Base-by-base conservation (phyloP, 2,888 invertebrate species). In the Phyto melanocephala region DNA sequence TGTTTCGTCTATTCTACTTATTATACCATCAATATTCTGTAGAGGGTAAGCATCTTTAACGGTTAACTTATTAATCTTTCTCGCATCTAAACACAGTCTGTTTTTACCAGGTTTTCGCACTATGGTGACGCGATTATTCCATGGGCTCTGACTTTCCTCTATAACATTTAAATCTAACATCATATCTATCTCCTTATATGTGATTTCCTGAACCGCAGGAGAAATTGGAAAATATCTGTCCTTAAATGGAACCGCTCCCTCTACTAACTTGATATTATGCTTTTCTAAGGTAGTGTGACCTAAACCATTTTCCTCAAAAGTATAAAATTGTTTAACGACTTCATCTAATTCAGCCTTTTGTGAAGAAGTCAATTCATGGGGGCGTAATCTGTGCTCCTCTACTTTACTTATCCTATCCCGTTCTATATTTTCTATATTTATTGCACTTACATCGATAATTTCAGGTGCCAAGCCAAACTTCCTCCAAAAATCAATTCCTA, bases 1-100 rank as follows among this genome's bases (percentile, higher is more conserved):
- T 11, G 88, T 67, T 0, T 88, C 85, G 10, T 81, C 76, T 0
- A 72, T 54, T 3, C n/a, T n/a, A n/a, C n/a, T n/a, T n/a, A n/a
- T n/a, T n/a, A n/a, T n/a, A n/a, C n/a, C n/a, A n/a, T n/a, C n/a
- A n/a, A n/a, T n/a, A n/a, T n/a, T n/a, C n/a, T n/a, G n/a, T n/a
- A n/a, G n/a, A n/a, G n/a, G n/a, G n/a, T 62, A 72, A 1, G 72
- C 62, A 28, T 72, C 72, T 17, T 72, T 72, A 2, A 62, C n/a
- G 0, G 72, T 62, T 1, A 72, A 2, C 15, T 60, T 62, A 28
- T 72, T 72, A 2, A 72, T 8, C 47, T 2, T n/a, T n/a, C n/a
- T n/a, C n/a, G n/a, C n/a, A n/a, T n/a, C n/a, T n/a, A n/a, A n/a
- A n/a, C n/a, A n/a, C n/a, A n/a, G n/a, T n/a, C n/a, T n/a, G n/a